Evolutionary conservation across 2,888 invertebrate species (phyloP), one percentile per base, ranked within the genome.

Genomic region (Sminthurides aquaticus): DNA sequence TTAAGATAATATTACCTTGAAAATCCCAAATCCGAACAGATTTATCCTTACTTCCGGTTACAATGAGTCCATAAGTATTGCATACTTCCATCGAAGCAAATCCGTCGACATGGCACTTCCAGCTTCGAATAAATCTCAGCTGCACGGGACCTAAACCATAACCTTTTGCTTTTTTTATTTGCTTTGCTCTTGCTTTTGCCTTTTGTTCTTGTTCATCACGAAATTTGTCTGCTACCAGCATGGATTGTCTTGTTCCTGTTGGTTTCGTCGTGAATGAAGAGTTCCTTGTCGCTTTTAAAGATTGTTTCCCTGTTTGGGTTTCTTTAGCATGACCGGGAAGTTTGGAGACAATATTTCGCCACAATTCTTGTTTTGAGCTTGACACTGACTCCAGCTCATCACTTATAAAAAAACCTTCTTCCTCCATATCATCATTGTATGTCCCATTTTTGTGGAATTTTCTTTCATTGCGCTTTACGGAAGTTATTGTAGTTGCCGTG

Each of bases 121-220:
- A 68, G 8, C 60, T 57, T 5, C 61, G 27, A 11, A 68, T 48
- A 18, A 68, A 57, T 55, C 63, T 62, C 22, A 68, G 43, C 49
- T 66, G 65, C n/a, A 68, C 68, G 18, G 68, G 68, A n/a, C 68
- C 68, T 49, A 60, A 28, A 1, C 68, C 68, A 48, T 58, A 68
- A 3, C 68, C 68, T 43, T 66, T 63, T 34, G 60, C 22, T 29
- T 61, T 67, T 54, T 43, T 61, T 24, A n/a, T 34, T 15, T 2
- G 1, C 24, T 27, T 2, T 1, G 18, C 28, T 28, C 29, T 57
- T 34, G 5, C 43, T 15, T 11, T 34, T 5, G 15, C 43, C 15
- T 15, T 34, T 34, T 34, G 43, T 5, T 5, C 43, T 34, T 34
- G 8, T 34, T 11, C 15, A 11, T 34, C 8, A n/a, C n/a, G n/a